A percentile compares a stretch with the other conserved stretches of the same genome.
phyloP scores from a whole-genome alignment of 2,113 vertebrate species.

The Herpailurus yagouaroundi region DNA sequence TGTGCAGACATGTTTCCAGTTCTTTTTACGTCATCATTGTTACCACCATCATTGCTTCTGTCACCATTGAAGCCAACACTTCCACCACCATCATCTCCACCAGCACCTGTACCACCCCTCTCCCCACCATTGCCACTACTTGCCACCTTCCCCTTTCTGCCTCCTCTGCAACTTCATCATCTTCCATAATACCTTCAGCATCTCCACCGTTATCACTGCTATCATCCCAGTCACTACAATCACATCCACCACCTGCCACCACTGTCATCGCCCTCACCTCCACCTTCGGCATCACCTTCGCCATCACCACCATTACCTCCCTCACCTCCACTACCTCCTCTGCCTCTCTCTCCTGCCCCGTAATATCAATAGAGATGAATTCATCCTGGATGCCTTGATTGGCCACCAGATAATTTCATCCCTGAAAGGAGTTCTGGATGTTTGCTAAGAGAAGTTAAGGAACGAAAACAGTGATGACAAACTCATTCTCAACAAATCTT shows the following conservation, averaged over 20 bases:
- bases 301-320: not conserved
- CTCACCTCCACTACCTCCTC: not conserved
- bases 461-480: not conserved
- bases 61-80: not conserved
- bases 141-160: not conserved
- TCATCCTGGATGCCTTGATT: not conserved
- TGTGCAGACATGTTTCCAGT: not conserved
- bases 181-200: not conserved
- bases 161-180: not conserved
- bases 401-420: not conserved
- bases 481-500: not conserved
- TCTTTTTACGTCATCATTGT: not conserved
- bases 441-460: not conserved
- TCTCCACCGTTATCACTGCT: not conserved
- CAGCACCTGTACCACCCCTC: not conserved
- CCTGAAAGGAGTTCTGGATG: not conserved
- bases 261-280: not conserved
- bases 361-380: not conserved
- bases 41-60: not conserved
- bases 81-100: not conserved
- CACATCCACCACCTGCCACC: not conserved
- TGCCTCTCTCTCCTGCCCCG: not conserved
- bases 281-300: not conserved
- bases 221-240: not conserved
- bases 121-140: not conserved